These are phyloP conservation scores for Rhyacichthys aspro DNA, from an alignment of 2,797 vertebrate species.

Conservation along the genomic window DNA sequence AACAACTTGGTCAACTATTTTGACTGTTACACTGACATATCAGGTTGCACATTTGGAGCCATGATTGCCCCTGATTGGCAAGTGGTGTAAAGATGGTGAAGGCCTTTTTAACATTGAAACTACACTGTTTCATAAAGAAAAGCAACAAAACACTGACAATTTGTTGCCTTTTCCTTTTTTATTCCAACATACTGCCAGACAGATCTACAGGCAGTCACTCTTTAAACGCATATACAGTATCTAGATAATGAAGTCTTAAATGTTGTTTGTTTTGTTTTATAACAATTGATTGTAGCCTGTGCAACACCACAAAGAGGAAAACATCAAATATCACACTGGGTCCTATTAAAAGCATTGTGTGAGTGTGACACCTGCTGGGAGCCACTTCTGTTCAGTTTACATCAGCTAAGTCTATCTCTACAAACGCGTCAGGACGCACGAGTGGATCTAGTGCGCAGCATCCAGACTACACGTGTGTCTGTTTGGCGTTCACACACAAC, in stretches of 20 bases:
- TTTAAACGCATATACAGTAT: not conserved
- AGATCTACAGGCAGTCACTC: conserved; percentile 27
- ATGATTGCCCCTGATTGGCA: conserved; percentile 84
- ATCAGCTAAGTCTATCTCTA: conserved; percentile 49
- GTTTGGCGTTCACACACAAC: conserved; percentile 64
- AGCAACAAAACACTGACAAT: conserved; percentile 43
- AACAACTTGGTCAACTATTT: conserved; percentile 64
- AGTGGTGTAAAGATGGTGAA: conserved; percentile 68
- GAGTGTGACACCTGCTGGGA: conserved; percentile 76
- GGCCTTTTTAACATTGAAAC: conserved; percentile 70
- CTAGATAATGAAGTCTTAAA: too few relatives aligned
- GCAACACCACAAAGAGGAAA: conserved; percentile 8
- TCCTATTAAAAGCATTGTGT: conserved; percentile 54
- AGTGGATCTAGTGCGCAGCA: conserved; percentile 49
- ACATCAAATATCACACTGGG: conserved; percentile 20
- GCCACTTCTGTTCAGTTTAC: conserved; percentile 63
- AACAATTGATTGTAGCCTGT: not conserved
- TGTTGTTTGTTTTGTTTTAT: not conserved
- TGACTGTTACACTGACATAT: conserved; percentile 81
- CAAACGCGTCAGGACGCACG: conserved; percentile 67
- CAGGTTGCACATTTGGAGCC: conserved; percentile 71
- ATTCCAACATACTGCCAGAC: conserved; percentile 43
- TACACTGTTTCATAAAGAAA: conserved; percentile 9
- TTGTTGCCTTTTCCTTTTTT: conserved; percentile 51
- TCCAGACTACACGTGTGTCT: conserved; percentile 69